Conservation (phyloP, 2,888 invertebrate genomes). For the Frankliniella fusca region DNA sequence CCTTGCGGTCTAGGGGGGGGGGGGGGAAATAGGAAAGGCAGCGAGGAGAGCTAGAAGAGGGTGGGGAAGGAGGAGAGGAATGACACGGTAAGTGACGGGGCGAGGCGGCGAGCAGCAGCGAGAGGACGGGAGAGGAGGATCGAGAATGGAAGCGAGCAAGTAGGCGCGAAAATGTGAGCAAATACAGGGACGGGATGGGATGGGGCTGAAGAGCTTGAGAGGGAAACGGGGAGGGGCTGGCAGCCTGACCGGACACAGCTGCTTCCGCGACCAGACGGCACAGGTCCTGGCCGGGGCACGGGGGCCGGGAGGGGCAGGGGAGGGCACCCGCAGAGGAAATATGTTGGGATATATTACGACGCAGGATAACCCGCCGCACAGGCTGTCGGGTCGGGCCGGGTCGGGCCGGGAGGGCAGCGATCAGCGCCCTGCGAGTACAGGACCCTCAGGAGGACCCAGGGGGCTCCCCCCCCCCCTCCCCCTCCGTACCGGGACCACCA, state of each 20-base stretch:
- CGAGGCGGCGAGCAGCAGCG: too few species aligned
- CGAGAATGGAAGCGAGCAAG: too few species aligned
- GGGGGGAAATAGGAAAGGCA: too few species aligned
- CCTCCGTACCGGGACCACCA: background rate
- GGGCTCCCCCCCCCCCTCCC: background rate
- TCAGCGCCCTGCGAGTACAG: background rate
- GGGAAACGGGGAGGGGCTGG: background rate
- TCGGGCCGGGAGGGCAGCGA: too few species aligned
- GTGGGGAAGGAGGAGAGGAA: too few species aligned
- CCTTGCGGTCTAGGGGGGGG: too few species aligned
- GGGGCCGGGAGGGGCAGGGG: background rate
- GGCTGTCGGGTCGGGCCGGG: background rate
- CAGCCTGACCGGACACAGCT: background rate
- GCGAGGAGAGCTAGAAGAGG: too few species aligned
- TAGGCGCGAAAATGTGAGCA: background rate
- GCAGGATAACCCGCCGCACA: background rate
- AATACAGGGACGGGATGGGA: background rate
- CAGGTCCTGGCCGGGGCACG: too few species aligned
- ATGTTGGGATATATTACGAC: conserved; percentile 17
- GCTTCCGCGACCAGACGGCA: background rate
- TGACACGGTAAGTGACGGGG: too few species aligned
- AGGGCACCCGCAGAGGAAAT: background rate
- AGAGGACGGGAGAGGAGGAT: too few species aligned
- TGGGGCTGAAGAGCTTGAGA: background rate
- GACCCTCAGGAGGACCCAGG: background rate